Evolutionary conservation across 2,888 invertebrate genomes (phyloP), one percentile per base, ranked within the genome.

Genomic region (Ochropleura leucogaster): DNA sequence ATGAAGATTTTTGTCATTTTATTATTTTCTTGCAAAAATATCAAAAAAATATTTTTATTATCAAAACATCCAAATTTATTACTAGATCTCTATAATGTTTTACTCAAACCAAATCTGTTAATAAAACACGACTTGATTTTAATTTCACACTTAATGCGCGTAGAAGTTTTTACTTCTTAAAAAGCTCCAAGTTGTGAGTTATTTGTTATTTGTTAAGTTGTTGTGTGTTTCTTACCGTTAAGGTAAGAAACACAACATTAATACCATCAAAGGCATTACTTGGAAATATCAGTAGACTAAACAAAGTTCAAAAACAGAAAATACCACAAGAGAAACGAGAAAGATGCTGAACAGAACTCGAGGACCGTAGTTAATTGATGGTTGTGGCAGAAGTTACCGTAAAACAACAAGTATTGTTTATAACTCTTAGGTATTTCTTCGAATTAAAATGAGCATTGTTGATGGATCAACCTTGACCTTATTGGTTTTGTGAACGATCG

Each of bases 331-430:
- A 42, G 55, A 47, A 46, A 42, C 46, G 18, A 20, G 10, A 65
- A 47, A 42, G 46, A 42, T 14, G 20, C 44, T 46, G 10, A 53
- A 7, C 40, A 18, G 14, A 62, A 18, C 40, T 47, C 20, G 16
- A 47, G 40, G 67, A n/a, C 3, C 20, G 4, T 44, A 9, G 16
- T 5, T 40, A 47, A 59, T 42, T 74, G 65, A 42, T 55, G 75
- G 20, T 74, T 63, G 20, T 42, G 40, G 46, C 16, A 8, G 42
- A 53, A 64, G 40, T 75, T 64, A 53, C 6, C 12, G 8, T 30
- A n/a, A 65, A 75, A 75, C 63, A 74, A 47, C 64, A 40, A 20
- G 14, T 20, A 30, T 76, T 55, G 77, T 76, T 76, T 57, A 30
- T 16, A 30, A 49, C 59, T 59, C 42, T 55, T 42, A 57, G 47